A percentile compares a stretch with the other conserved stretches of the same genome.
phyloP scores from a whole-genome alignment of 2,113 vertebrate species.

The Orientallactaga bullata region DNA sequence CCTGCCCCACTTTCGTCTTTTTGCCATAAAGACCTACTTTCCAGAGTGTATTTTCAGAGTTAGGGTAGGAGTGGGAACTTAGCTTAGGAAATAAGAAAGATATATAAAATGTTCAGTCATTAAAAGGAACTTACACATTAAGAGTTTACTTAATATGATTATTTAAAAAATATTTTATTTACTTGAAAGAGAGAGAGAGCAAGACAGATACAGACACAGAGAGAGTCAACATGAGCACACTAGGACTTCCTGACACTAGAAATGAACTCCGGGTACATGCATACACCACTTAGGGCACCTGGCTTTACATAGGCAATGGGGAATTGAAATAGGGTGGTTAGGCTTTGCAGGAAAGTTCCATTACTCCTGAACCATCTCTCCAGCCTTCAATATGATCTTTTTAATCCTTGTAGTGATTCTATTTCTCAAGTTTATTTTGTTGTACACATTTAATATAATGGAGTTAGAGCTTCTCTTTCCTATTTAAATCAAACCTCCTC shows the following conservation, averaged over 20 bases:
- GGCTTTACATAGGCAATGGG: too few species aligned
- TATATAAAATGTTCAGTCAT: background rate
- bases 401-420: constrained; percentile 27
- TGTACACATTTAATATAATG: constrained; percentile 16
- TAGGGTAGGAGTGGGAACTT: background rate
- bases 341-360: too few species aligned
- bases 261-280: too few species aligned
- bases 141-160: background rate
- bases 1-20: background rate
- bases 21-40: background rate
- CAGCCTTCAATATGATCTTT: background rate
- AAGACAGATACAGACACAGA: too few species aligned
- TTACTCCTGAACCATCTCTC: too few species aligned
- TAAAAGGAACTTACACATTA: background rate
- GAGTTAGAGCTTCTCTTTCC: background rate
- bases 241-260: too few species aligned
- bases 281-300: too few species aligned
- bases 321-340: too few species aligned
- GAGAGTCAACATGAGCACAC: too few species aligned
- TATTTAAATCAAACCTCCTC: constrained; percentile 29
- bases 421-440: constrained; percentile 40
- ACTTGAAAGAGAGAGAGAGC: too few species aligned
- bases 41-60: background rate
- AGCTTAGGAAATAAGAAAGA: background rate
- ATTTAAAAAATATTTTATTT: too few species aligned